Percentiles rank a stretch among this genome's conserved stretches.
Evolutionary conservation across 2,113 vertebrate genomes (phyloP).

Genomic region (Falco punctatus): DNA sequence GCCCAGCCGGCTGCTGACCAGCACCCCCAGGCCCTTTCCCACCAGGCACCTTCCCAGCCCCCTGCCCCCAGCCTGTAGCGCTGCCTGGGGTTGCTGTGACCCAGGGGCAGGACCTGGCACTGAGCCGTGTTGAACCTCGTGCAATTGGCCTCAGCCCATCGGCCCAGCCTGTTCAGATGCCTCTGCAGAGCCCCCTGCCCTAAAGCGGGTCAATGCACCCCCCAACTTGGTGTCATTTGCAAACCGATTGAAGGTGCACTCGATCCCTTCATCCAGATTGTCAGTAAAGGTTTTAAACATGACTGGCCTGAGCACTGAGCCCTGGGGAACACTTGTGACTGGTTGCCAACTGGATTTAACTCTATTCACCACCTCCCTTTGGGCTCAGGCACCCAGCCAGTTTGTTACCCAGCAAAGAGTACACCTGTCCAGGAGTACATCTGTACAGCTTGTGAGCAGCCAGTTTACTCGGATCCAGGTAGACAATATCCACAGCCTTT

Average conservation of each 20-base stretch:
- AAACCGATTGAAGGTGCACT: not conserved
- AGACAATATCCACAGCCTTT: too few species aligned
- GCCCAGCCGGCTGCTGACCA: too few species aligned
- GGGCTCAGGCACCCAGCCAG: not conserved
- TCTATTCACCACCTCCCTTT: not conserved
- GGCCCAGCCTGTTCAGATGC: not conserved
- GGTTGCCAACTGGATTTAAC: not conserved
- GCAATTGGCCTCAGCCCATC: not conserved
- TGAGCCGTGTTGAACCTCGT: not conserved
- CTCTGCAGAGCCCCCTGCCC: not conserved
- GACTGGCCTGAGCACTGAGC: too few species aligned
- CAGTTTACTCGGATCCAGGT: too few species aligned
- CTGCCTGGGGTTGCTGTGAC: too few species aligned
- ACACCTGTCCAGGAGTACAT: not conserved
- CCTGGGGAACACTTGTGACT: too few species aligned
- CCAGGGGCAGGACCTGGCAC: too few species aligned
- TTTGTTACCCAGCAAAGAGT: not conserved
- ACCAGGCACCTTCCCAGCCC: too few species aligned
- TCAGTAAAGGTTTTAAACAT: too few species aligned
- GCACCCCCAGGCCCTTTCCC: too few species aligned
- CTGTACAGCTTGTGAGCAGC: not conserved
- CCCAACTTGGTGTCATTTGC: not conserved
- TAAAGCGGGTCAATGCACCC: not conserved
- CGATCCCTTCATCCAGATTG: too few species aligned
- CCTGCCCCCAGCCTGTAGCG: too few species aligned